Evolutionary conservation across 92 coral and sea anemone genomes (phyloP).

Genomic region (Virgularia gustaviana): DNA sequence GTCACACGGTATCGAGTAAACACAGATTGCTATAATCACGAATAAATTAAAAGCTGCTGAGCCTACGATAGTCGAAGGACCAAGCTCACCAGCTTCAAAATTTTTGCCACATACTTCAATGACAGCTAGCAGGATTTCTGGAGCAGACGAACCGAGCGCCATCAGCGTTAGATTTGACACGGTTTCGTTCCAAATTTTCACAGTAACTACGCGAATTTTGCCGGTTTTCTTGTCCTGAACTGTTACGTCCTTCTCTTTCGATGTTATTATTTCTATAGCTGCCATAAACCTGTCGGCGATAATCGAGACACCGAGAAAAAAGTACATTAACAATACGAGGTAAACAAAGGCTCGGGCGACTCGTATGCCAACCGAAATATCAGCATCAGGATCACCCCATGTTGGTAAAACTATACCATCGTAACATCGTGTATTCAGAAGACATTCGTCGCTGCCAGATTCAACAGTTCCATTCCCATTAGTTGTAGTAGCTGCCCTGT

Average conservation of each 20-base stretch:
- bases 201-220: slow-evolving; percentile 80
- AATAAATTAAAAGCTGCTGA: slow-evolving; percentile 98
- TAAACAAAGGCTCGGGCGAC: slow-evolving; percentile 95
- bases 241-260: slow-evolving; percentile 91
- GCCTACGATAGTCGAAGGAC: slow-evolving; percentile 97
- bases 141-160: slow-evolving; percentile 99
- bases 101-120: slow-evolving; percentile 85
- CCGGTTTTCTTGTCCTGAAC: slow-evolving; percentile 84
- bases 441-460: slow-evolving; percentile 41
- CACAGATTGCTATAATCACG: slow-evolving; percentile 89
- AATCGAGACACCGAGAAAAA: slow-evolving; percentile 94
- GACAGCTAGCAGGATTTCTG: slow-evolving; percentile 90
- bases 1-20: slow-evolving; percentile 91
- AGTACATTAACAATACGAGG: slow-evolving; percentile 73
- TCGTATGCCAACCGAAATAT: slow-evolving; percentile 73
- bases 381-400: slow-evolving; percentile 63
- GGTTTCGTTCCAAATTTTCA: slow-evolving; percentile 98
- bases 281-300: slow-evolving; percentile 99
- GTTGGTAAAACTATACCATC: slow-evolving; percentile 78
- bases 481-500: not conserved
- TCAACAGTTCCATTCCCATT: not conserved
- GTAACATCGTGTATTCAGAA: slow-evolving; percentile 56
- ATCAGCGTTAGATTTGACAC: slow-evolving; percentile 96
- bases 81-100: slow-evolving; percentile 92
- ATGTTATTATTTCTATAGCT: slow-evolving; percentile 94